A percentile compares a stretch with the other conserved stretches of the same genome.
Evolutionary conservation across 1,140 invertebrate species (phyloP).

Genomic region (Hylaeus volcanicus): DNA sequence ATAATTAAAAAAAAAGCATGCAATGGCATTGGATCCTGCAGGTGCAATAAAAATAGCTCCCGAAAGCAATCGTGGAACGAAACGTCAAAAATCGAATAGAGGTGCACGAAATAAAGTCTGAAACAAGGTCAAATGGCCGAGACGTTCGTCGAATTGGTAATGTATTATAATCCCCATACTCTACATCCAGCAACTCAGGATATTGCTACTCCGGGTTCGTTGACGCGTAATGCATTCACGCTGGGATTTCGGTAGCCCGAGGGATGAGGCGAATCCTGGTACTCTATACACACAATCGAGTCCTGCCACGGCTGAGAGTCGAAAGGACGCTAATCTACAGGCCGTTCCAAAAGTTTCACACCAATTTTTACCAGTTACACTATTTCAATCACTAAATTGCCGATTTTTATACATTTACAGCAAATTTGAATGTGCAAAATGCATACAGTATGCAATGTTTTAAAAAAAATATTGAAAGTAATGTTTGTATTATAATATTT

Average conservation of each 20-base stretch:
- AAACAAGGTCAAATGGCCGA: slow-evolving; percentile 74
- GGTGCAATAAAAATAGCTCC: slow-evolving; percentile 13
- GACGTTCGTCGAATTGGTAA: slow-evolving; percentile 80
- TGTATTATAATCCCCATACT: slow-evolving; percentile 79
- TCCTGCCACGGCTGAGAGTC: slow-evolving; percentile 8
- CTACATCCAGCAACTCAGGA: slow-evolving; percentile 77
- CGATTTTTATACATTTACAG: no score
- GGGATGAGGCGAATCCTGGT: slow-evolving; percentile 59
- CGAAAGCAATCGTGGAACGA: not conserved
- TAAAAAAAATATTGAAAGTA: no score
- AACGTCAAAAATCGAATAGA: slow-evolving; percentile 44
- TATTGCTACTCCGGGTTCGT: slow-evolving; percentile 80
- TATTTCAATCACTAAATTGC: no score
- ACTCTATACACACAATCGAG: slow-evolving; percentile 46
- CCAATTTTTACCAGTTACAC: no score
- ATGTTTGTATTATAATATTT: no score
- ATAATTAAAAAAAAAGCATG: not conserved
- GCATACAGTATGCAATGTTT: no score
- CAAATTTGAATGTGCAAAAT: no score
- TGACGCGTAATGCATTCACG: slow-evolving; percentile 81
- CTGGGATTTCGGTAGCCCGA: slow-evolving; percentile 71
- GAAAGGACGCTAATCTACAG: slow-evolving; percentile 45
- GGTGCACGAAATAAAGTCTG: slow-evolving; percentile 66
- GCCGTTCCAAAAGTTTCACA: not conserved
- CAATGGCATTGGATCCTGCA: not conserved